phyloP scores from a whole-genome alignment of 2,888 invertebrate species.

The Sisyra terminalis region DNA sequence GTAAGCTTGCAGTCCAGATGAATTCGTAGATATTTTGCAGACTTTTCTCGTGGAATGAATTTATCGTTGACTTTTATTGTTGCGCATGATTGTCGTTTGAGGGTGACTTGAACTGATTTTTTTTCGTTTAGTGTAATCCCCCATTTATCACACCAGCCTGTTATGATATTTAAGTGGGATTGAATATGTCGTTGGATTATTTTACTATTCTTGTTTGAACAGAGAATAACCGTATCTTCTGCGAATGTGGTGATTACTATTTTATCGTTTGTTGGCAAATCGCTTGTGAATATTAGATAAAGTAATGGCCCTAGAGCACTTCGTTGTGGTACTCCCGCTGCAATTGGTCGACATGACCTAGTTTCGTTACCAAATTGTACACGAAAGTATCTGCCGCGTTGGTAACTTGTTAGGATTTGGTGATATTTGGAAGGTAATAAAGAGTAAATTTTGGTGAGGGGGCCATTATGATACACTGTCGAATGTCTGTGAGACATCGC shows the following conservation, averaged over 20 bases:
- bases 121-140: constrained; percentile 11
- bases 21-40: constrained; percentile 14
- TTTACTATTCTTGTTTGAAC: constrained; percentile 7
- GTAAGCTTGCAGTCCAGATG: constrained; percentile 12
- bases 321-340: too few species aligned
- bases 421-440: too few species aligned
- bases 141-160: constrained; percentile 12
- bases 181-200: constrained; percentile 8
- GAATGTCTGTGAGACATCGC: too few species aligned
- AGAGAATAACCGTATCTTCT: constrained; percentile 10
- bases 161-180: constrained; percentile 7
- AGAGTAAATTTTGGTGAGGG: too few species aligned
- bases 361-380: too few species aligned
- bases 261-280: constrained; percentile 9
- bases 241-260: constrained; percentile 10
- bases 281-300: constrained; percentile 10
- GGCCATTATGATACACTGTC: too few species aligned
- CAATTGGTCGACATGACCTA: too few species aligned
- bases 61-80: constrained; percentile 9
- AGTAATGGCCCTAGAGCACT: constrained; percentile 4
- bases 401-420: too few species aligned
- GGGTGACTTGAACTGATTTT: constrained; percentile 13
- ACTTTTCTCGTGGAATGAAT: constrained; percentile 9
- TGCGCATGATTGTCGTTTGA: constrained; percentile 7
- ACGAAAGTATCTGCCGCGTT: too few species aligned